Evolutionary conservation across 2,113 vertebrate species (phyloP), one percentile per base, ranked within the genome.

Genomic region (Triplophysa rosa): DNA sequence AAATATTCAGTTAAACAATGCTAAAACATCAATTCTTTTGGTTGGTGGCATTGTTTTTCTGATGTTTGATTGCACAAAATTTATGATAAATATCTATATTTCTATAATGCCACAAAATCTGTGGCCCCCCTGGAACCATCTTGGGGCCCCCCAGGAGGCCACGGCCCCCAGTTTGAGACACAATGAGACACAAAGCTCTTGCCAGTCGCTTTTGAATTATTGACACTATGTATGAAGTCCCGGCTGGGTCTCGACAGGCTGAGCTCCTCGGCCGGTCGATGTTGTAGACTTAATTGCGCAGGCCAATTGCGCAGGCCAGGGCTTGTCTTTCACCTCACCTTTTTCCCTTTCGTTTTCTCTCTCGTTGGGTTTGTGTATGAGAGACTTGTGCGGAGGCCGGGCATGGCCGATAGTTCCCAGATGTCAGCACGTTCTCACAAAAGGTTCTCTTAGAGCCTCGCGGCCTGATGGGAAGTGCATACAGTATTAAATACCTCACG

Each of bases 401-500:
- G 49, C 19, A 56, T 19, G 47, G 24, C 21, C 47, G 24, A 83
- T 80, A 23, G 84, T 67, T 83, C 78, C 81, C 84, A 85, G 84
- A 83, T 85, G 84, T 83, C 47, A 61, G 56, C 52, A 42, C 21
- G 49, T 37, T 61, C 56, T 79, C 54, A 67, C 70, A 59, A 75
- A 67, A 24, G 52, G 58, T 70, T 73, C 6, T 24, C n/a, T 11
- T 21, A 45, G 40, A 63, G 63, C 42, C 52, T 56, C 56, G 64
- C n/a, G 17, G 54, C 47, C 61, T 65, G 78, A 77, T 40, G 78
- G 67, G 78, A 84, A 68, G 45, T 61, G 54, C 59, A 65, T 42
- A 54, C 40, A 65, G 59, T 65, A 75, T 62, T 49, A 82, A 71
- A 80, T 72, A 77, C 77, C 45, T 68, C 21, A 58, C 2, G 24